Percentiles rank a stretch among this genome's conserved stretches.
Conservation (phyloP, 2,888 invertebrate species). For the Eristalinus aeneus region DNA sequence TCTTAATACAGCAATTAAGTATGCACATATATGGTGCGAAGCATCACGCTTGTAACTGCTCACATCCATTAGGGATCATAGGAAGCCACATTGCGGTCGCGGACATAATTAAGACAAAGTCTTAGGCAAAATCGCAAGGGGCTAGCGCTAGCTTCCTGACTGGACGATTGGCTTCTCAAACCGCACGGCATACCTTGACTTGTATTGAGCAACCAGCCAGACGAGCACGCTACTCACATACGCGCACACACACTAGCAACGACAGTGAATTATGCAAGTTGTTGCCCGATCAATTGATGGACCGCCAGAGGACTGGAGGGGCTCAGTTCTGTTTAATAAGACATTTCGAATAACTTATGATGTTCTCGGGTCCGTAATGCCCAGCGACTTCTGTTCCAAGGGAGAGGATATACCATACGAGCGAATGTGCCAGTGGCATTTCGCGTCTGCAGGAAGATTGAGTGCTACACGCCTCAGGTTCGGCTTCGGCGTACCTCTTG, state of each 20-base stretch:
- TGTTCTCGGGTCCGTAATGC: constrained; percentile 60
- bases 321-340: constrained; percentile 63
- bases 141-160: not conserved
- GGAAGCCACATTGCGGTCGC: constrained; percentile 56
- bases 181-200: constrained; percentile 40
- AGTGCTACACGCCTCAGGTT: constrained; percentile 59
- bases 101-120: constrained; percentile 69
- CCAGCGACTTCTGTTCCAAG: constrained; percentile 58
- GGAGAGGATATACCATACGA: constrained; percentile 7
- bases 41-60: constrained; percentile 16
- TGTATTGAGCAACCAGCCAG: constrained; percentile 21
- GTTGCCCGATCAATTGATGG: constrained; percentile 57
- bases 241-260: not conserved
- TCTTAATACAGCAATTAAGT: constrained; percentile 69
- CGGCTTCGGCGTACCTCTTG: constrained; percentile 34
- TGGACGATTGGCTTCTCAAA: not conserved
- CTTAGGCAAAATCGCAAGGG: constrained; percentile 61
- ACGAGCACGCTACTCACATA: not conserved
- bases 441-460: constrained; percentile 37
- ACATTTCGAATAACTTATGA: constrained; percentile 71
- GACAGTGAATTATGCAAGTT: constrained; percentile 59
- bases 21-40: constrained; percentile 52
- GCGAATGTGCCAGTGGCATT: constrained; percentile 11
- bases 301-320: constrained; percentile 41
- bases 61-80: constrained; percentile 59